These are phyloP conservation scores for Aphyosemion australe DNA, from an alignment of 2,113 vertebrate species.

Conservation along the genomic window DNA sequence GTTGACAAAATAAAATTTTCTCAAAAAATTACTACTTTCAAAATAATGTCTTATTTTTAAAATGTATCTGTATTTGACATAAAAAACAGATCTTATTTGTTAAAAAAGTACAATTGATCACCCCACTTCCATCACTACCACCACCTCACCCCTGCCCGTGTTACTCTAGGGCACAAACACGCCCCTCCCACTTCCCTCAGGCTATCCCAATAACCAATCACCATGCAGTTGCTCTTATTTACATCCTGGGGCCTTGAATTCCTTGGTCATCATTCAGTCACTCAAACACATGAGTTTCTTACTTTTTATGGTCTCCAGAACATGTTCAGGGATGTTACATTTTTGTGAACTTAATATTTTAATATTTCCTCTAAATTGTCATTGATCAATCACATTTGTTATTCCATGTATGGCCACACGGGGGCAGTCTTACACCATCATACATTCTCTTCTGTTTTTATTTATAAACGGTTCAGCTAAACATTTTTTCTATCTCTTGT, in stretches of 20 bases:
- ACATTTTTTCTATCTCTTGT: background rate
- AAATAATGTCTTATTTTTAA: too few relatives aligned
- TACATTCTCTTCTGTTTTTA: background rate
- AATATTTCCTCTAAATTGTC: background rate
- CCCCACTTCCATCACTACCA: too few relatives aligned
- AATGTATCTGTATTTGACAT: too few relatives aligned
- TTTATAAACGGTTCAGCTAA: background rate
- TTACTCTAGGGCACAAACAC: background rate
- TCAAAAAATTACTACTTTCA: too few relatives aligned
- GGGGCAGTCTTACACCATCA: constrained; percentile 2
- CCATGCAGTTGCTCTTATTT: background rate
- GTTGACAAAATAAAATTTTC: too few relatives aligned
- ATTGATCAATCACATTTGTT: background rate
- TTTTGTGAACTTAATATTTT: background rate
- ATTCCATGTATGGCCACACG: constrained; percentile 2
- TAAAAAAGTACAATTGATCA: too few relatives aligned
- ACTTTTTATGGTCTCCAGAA: background rate
- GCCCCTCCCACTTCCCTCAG: background rate
- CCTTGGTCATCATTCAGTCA: too few relatives aligned
- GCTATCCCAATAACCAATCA: constrained; percentile 5
- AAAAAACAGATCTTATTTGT: too few relatives aligned
- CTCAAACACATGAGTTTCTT: background rate
- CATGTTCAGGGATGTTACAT: rapidly evolving
- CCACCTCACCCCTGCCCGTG: background rate
- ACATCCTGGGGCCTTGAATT: too few relatives aligned